Evolutionary conservation across 1,140 invertebrate species (phyloP), one percentile per base, ranked within the genome.

Genomic region (Sycophila sp.): DNA sequence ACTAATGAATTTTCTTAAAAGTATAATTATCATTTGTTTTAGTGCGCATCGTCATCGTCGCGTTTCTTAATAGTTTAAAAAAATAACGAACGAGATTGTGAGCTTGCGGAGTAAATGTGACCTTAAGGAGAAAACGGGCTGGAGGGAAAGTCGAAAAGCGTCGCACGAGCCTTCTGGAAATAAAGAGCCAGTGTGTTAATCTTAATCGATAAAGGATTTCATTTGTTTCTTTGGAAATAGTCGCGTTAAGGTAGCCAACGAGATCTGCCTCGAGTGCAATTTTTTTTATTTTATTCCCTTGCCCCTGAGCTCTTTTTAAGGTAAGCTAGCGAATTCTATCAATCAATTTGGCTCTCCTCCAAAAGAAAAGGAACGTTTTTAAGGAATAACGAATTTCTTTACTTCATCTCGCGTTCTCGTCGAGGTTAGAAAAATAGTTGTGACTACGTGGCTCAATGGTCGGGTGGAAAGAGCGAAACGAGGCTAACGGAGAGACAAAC

Each of bases 1-100:
- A 71, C 63, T 71, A 66, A 71, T 71, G 60, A 66, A 65, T 71
- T 71, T 66, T 66, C 45, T 47, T 71, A 66, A 72, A 72, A 72
- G 70, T 60, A 72, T 72, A 72, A 72, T 66, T 62, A 67, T 67
- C 26, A 42, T 65, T 62, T 42, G 22, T 49, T 60, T 62, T n/a
- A 34, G 42, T 22, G 7, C 42, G 13, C 42, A 47, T 47, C n/a
- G n/a, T n/a, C n/a, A 22, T 47, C 24, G 13, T 53, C 58, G 34
- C 42, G 26, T 69, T 62, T 49, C 4, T 62, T 49, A 59, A 65
- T 71, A 71, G 55, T 59, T 65, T 71, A 49, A 65, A 71, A 71
- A 71, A 71, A 71, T 71, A 71, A 65, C 55, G 62, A 71, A 71
- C 62, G 62, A 71, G 62, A 38, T 51, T 13, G 24, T 28, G 24